phyloP scores from a whole-genome alignment of 2,797 vertebrate genomes.

The Clarias platycephalus region DNA sequence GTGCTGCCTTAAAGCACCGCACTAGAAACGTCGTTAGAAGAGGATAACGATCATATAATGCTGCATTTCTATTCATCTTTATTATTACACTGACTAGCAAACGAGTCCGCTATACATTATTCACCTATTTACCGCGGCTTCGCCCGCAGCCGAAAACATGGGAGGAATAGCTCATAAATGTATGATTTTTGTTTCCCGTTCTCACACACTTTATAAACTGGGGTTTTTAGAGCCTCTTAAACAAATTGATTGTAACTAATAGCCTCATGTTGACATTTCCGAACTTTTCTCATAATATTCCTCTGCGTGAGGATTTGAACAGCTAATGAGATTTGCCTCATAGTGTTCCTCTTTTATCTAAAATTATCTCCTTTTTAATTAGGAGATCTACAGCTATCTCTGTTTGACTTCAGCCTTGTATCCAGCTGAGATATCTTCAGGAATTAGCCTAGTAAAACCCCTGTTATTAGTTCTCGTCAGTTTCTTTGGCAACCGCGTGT shows the following conservation, averaged over 20 bases:
- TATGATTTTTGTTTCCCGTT: not conserved
- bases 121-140: not conserved
- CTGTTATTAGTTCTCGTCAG: constrained; percentile 11
- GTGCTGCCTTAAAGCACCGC: not conserved
- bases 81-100: not conserved
- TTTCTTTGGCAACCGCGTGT: constrained; percentile 12
- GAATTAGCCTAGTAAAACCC: constrained; percentile 13
- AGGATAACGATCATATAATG: not conserved
- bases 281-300: not conserved
- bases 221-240: not conserved
- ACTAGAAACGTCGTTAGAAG: not conserved
- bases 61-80: not conserved
- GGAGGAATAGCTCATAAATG: not conserved
- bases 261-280: not conserved
- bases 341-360: constrained; percentile 4
- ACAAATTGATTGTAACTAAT: not conserved
- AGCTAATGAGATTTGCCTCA: constrained; percentile 31
- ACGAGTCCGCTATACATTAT: not conserved
- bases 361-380: constrained; percentile 43
- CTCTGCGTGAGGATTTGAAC: constrained; percentile 19
- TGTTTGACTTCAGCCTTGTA: constrained; percentile 44
- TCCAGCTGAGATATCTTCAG: constrained; percentile 18
- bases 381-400: constrained; percentile 39
- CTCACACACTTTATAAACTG: not conserved
- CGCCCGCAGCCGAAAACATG: not conserved